These are phyloP conservation scores for Mungos mungo DNA, from an alignment of 2,113 vertebrate genomes.

Conservation along the genomic window DNA sequence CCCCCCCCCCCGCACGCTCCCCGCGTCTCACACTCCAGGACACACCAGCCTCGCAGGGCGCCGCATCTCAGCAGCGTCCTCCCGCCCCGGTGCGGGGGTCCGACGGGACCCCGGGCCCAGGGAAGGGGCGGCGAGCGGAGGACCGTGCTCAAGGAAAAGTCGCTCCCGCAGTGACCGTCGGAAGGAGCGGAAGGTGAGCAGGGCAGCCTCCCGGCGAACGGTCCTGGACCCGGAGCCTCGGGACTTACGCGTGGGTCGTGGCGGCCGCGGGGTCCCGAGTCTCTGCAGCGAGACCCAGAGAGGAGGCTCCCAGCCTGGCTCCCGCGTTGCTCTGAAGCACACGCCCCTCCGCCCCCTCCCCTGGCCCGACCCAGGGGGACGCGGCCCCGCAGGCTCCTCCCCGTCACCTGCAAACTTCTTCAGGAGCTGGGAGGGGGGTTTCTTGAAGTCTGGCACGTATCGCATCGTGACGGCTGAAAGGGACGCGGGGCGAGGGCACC, in stretches of 20 bases:
- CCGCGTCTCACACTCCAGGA: rapidly evolving
- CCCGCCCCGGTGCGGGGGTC: background rate
- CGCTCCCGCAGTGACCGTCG: too few relatives aligned
- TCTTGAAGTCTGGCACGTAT: background rate
- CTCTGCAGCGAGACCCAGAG: background rate
- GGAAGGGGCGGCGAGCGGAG: background rate
- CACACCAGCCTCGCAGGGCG: background rate
- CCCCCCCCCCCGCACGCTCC: background rate
- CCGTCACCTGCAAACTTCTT: conserved; percentile 54
- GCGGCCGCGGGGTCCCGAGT: background rate
- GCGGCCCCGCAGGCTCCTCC: too few relatives aligned
- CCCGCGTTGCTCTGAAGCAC: background rate
- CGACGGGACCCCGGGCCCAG: too few relatives aligned
- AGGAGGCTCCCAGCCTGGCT: background rate
- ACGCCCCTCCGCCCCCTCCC: background rate
- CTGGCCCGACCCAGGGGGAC: background rate
- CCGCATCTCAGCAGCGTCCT: background rate
- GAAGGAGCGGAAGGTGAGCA: too few relatives aligned
- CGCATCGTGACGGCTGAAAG: rapidly evolving
- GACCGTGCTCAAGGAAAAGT: background rate
- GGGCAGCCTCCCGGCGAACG: rapidly evolving
- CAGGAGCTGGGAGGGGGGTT: background rate
- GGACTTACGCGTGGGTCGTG: too few relatives aligned
- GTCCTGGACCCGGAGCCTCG: background rate
- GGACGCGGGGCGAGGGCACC: background rate